Percentiles rank a stretch among this genome's conserved stretches.
phyloP scores from a whole-genome alignment of 1,140 invertebrate genomes.

The Camponotus floridanus region DNA sequence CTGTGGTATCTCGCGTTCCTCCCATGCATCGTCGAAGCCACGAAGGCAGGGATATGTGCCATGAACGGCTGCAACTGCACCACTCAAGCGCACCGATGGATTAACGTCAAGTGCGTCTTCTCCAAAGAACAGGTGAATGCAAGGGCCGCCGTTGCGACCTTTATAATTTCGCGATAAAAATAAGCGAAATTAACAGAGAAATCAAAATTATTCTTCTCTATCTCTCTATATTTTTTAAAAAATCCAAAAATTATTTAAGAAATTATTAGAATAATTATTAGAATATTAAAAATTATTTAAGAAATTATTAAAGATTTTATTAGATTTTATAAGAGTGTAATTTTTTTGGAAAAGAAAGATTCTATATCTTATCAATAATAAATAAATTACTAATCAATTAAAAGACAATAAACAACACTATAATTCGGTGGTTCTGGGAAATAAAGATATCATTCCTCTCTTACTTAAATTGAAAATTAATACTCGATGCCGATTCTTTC shows the following conservation, averaged over 20 bases:
- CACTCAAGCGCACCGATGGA: constrained; percentile 87
- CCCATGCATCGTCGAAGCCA: constrained; percentile 66
- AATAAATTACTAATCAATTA: background rate
- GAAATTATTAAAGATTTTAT: background rate
- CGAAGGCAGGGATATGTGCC: constrained; percentile 86
- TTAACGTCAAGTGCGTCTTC: constrained; percentile 89
- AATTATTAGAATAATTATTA: no score
- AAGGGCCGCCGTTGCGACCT: background rate
- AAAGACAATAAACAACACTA: constrained; percentile 1
- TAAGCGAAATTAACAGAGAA: background rate
- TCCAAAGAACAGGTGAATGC: constrained; percentile 87
- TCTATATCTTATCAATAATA: background rate
- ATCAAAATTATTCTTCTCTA: background rate
- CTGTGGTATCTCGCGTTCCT: constrained; percentile 77
- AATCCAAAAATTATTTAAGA: background rate
- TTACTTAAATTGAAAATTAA: background rate
- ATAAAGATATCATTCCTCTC: background rate
- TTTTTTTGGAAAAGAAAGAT: background rate
- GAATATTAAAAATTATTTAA: no score
- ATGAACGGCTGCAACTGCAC: constrained; percentile 88
- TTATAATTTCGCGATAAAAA: constrained; percentile 8
- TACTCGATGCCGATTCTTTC: background rate
- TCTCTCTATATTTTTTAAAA: background rate
- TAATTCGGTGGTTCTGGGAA: background rate
- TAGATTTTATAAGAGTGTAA: background rate